These are phyloP conservation scores for Carterocephalus palaemon DNA, from an alignment of 2,888 invertebrate genomes.

Conservation along the genomic window DNA sequence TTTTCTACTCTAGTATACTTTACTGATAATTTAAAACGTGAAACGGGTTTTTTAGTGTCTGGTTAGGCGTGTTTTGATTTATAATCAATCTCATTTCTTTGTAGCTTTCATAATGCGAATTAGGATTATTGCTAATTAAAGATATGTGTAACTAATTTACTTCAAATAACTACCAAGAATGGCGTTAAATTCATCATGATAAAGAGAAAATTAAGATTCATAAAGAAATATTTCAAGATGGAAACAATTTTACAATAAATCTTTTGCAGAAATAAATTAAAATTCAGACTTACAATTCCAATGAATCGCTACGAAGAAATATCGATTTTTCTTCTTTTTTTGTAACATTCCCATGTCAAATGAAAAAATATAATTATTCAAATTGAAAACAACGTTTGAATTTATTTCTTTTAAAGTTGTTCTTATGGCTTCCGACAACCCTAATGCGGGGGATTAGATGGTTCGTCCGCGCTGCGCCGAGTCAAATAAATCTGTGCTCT, in stretches of 20 bases:
- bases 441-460: slow-evolving; percentile 62
- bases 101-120: too few species aligned
- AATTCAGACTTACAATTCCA: neutral
- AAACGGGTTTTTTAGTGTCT: too few species aligned
- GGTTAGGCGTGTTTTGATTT: too few species aligned
- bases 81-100: too few species aligned
- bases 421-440: slow-evolving; percentile 43
- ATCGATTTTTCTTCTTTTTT: slow-evolving; percentile 2
- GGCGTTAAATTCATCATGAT: too few species aligned
- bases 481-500: slow-evolving; percentile 72
- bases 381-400: slow-evolving; percentile 20
- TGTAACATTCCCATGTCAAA: slow-evolving; percentile 11
- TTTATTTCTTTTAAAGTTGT: slow-evolving; percentile 18
- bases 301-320: slow-evolving; percentile 11
- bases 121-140: too few species aligned
- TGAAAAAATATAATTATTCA: slow-evolving; percentile 22
- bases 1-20: too few species aligned
- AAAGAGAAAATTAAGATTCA: too few species aligned
- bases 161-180: too few species aligned
- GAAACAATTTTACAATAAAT: neutral
- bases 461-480: slow-evolving; percentile 50
- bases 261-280: slow-evolving; percentile 1
- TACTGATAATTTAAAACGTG: too few species aligned
- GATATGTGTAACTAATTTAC: too few species aligned
- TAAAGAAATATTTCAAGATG: slow-evolving; percentile 16